Base-by-base conservation (phyloP, 2,888 invertebrate species). In the Mythimna ferrago region DNA sequence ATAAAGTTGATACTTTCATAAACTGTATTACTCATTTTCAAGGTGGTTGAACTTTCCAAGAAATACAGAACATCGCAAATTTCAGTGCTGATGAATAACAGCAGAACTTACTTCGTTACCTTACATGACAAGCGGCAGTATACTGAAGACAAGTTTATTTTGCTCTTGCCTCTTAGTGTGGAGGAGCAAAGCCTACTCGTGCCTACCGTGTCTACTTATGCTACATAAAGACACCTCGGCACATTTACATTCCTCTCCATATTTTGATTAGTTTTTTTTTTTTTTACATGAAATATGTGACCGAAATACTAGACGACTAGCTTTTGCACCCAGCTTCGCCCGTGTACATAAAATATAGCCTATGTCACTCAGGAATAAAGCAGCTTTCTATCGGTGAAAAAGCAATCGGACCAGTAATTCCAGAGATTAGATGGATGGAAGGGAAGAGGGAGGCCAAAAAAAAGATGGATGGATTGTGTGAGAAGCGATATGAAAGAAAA, bases 1-100 rank as follows among this genome's bases (percentile, higher is more conserved):
- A 73, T 79, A 73, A 79, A 73, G 21, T 79, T 65, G 5, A 16
- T 26, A 64, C 61, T 73, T 65, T 14, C 65, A 21, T 53, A 75
- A 64, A 53, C 41, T 35, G 32, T 75, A 19, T 53, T 58, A 58
- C 71, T 58, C 11, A 26, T 35, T 26, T 56, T 58, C 4, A 53
- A 21, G 5, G n/a, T 53, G 10, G 2, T 54, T 56, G 38, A 38
- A 62, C 7, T 72, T 72, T 32, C 35, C 44, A 41, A 62, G 61
- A 57, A 61, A 61, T 72, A 56, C 11, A 16, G 32, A 78, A 21
- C 16, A n/a, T 48, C 5, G n/a, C 38, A 26, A 56, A 56, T 53
- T 16, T 56, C 48, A n/a, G 26, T 35, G 19, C 26, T n/a, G 14
- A 19, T 48, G 35, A 57, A 44, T 35, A 19, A 21, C n/a, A 56